A percentile compares a stretch with the other conserved stretches of the same genome.
Conservation (phyloP, 2,888 invertebrate species). For the Parthenolecanium corni region DNA sequence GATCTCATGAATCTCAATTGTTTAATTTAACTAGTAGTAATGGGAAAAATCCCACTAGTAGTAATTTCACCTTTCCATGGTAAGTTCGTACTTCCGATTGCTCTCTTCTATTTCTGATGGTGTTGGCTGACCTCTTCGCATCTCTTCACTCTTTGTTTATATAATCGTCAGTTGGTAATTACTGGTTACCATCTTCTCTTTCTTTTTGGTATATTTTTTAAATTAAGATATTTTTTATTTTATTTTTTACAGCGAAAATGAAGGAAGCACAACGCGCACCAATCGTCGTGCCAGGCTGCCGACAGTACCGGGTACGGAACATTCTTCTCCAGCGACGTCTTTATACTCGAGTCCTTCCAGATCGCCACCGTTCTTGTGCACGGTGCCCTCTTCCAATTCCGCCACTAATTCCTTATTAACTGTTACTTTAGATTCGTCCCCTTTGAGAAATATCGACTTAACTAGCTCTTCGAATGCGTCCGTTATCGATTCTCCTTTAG, state of each 20-base stretch:
- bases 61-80: conserved; percentile 11
- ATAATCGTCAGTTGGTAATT: too few relatives aligned
- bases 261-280: conserved; percentile 6
- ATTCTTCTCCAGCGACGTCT: conserved; percentile 41
- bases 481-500: background rate
- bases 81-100: background rate
- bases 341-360: conserved; percentile 46
- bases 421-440: conserved; percentile 10
- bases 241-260: conserved; percentile 2
- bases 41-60: background rate
- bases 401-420: conserved; percentile 9
- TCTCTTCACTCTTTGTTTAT: too few relatives aligned
- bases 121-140: background rate
- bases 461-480: background rate
- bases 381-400: background rate
- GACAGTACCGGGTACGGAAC: conserved; percentile 49
- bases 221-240: conserved; percentile 2
- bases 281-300: conserved; percentile 44
- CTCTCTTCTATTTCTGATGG: background rate
- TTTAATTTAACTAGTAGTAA: conserved; percentile 43
- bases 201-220: background rate
- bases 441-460: conserved; percentile 6
- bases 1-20: conserved; percentile 83
- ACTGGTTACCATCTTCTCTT: too few relatives aligned
- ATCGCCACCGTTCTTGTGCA: conserved; percentile 45